A percentile compares a stretch with the other conserved stretches of the same genome.
These are phyloP conservation scores for Rhabdornis inornatus DNA, from an alignment of 2,113 vertebrate species.

Conservation along the genomic window DNA sequence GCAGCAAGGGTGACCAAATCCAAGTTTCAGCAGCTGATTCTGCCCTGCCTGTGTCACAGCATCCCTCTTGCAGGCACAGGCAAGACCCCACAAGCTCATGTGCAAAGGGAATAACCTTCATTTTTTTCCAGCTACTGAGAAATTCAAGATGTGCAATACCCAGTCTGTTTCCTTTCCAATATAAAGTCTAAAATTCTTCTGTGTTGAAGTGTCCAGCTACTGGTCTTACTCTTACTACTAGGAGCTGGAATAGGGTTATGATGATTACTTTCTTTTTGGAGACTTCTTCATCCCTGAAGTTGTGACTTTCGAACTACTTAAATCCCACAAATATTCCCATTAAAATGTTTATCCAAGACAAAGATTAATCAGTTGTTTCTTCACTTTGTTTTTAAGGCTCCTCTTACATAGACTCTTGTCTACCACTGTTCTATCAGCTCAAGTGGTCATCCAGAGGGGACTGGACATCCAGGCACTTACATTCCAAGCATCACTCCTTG, in stretches of 20 bases:
- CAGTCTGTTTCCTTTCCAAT: background rate
- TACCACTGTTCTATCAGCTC: background rate
- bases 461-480: background rate
- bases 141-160: background rate
- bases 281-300: background rate
- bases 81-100: background rate
- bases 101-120: background rate
- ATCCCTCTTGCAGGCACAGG: background rate
- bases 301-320: background rate
- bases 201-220: background rate
- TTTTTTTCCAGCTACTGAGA: background rate
- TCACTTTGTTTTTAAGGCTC: background rate
- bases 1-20: background rate
- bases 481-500: background rate
- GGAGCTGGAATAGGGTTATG: background rate
- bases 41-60: background rate
- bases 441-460: background rate
- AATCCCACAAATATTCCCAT: background rate
- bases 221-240: background rate
- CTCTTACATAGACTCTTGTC: background rate
- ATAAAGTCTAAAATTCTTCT: background rate
- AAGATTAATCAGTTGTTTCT: background rate
- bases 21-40: background rate
- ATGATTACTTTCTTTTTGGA: background rate
- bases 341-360: background rate